Evolutionary conservation across 2,888 invertebrate genomes (phyloP).

Genomic region (Tipula confusa): DNA sequence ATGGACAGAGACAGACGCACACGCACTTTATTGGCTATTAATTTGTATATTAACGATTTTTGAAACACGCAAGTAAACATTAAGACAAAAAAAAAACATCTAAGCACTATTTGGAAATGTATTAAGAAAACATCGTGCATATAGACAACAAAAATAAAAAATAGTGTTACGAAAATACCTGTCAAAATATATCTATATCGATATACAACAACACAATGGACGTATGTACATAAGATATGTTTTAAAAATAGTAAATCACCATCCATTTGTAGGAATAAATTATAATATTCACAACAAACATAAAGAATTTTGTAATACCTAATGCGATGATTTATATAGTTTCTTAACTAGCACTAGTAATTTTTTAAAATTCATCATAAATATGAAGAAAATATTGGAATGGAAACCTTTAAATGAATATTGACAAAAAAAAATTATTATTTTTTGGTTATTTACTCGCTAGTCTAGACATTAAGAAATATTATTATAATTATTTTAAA

Average conservation of each 20-base stretch:
- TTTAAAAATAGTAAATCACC: constrained; percentile 25
- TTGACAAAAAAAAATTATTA: not conserved
- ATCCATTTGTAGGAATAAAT: constrained; percentile 3
- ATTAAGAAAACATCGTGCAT: not conserved
- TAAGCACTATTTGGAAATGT: constrained; percentile 1
- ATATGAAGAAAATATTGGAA: not conserved
- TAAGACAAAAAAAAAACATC: not conserved
- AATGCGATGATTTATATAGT: not conserved
- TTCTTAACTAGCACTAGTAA: not conserved
- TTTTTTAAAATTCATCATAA: not conserved
- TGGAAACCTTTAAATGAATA: not conserved
- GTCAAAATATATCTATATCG: constrained; percentile 20
- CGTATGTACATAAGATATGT: not conserved
- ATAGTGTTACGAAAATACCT: constrained; percentile 3
- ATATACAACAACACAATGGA: not conserved
- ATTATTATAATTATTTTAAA: no score
- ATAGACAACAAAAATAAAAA: not conserved
- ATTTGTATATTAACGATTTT: not conserved
- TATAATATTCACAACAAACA: constrained; percentile 20
- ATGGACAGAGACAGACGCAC: not conserved
- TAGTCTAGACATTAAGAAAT: not conserved
- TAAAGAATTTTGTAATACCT: not conserved
- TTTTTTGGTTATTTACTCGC: not conserved
- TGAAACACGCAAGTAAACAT: not conserved
- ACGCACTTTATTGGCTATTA: constrained; percentile 20